phyloP scores from a whole-genome alignment of 1,140 invertebrate species.

The Trinorchestia longiramus region DNA sequence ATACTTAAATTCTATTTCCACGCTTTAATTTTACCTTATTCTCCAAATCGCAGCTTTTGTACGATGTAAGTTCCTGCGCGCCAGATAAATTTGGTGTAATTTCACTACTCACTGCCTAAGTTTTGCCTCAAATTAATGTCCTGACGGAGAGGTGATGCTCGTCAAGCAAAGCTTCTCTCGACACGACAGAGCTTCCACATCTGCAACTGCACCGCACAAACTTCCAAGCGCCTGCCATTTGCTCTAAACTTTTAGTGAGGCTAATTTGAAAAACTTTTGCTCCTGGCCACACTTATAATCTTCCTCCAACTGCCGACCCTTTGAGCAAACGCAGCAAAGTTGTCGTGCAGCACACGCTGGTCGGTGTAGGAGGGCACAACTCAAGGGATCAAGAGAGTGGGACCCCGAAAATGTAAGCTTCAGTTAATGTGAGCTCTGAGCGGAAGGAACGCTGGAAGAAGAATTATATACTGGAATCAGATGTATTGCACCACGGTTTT shows the following conservation, averaged over 20 bases:
- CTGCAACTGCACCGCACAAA: not conserved
- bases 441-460: not conserved
- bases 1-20: not conserved
- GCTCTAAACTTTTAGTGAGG: not conserved
- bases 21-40: not conserved
- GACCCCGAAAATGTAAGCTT: not conserved
- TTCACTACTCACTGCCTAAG: not conserved
- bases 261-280: not conserved
- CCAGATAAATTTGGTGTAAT: not conserved
- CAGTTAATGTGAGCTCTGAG: not conserved
- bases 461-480: too few relatives aligned
- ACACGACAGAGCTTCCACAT: not conserved
- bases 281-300: not conserved
- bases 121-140: not conserved
- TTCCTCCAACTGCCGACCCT: not conserved
- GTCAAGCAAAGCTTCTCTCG: not conserved
- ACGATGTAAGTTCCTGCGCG: not conserved
- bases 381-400: not conserved
- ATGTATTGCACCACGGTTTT: too few relatives aligned
- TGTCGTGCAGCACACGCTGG: not conserved
- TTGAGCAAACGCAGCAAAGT: not conserved
- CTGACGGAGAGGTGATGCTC: not conserved
- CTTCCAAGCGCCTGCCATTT: not conserved
- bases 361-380: not conserved
- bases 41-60: not conserved